These are phyloP conservation scores for Caenorhabditis uteleia DNA, from an alignment of 2,888 invertebrate species.

Conservation along the genomic window DNA sequence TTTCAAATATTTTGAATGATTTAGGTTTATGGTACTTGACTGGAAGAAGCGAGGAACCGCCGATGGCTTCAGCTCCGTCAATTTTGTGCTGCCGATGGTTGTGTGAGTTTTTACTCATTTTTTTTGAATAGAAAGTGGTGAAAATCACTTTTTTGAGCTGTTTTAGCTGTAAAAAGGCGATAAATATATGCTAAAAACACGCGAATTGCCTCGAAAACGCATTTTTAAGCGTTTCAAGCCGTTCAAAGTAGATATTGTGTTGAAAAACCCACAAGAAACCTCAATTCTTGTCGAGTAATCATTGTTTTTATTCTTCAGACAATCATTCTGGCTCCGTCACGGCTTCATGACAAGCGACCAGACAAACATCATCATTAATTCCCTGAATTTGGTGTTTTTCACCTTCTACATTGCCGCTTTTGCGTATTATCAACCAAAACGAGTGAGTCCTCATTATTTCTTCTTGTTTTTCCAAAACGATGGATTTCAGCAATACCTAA, in stretches of 20 bases:
- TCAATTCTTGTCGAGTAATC: neutral
- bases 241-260: too few relatives aligned
- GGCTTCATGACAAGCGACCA: constrained; percentile 61
- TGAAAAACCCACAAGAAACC: neutral
- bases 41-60: constrained; percentile 65
- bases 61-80: constrained; percentile 68
- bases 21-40: constrained; percentile 47
- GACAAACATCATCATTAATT: constrained; percentile 60
- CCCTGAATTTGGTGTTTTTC: constrained; percentile 56
- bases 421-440: constrained; percentile 65
- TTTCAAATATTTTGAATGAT: constrained; percentile 1
- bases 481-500: constrained; percentile 59
- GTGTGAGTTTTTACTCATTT: constrained; percentile 52
- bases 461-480: neutral
- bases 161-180: neutral
- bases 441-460: constrained; percentile 39
- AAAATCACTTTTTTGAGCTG: neutral
- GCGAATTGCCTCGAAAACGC: too few relatives aligned
- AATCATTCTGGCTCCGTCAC: constrained; percentile 63
- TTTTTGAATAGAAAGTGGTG: neutral
- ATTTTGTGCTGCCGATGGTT: constrained; percentile 61
- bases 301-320: constrained; percentile 43
- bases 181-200: too few relatives aligned
- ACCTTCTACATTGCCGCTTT: constrained; percentile 56
- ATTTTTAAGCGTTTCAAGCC: too few relatives aligned